Conservation (phyloP, 2,113 vertebrate genomes). For the Megatriorchis doriae region DNA sequence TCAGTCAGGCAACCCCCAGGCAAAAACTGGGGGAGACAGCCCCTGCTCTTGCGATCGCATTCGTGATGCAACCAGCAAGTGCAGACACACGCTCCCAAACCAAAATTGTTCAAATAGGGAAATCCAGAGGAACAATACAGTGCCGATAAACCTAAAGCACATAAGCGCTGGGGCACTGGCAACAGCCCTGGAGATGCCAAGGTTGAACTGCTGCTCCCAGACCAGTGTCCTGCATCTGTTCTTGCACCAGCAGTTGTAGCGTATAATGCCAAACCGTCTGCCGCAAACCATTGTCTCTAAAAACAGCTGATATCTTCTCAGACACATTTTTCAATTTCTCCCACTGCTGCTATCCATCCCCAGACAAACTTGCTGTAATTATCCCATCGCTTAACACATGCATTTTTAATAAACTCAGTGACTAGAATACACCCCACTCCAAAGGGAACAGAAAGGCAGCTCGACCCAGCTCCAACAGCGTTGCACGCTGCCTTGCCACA, state of each 20-base stretch:
- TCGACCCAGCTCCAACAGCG: not conserved
- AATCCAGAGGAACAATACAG: accelerated
- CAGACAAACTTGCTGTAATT: slow-evolving; percentile 7
- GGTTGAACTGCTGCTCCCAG: not conserved
- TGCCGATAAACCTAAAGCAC: not conserved
- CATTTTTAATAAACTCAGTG: slow-evolving; percentile 6
- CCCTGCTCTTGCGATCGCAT: not conserved
- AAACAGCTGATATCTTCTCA: not conserved
- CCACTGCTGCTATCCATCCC: not conserved
- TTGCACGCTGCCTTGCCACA: accelerated
- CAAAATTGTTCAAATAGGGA: not conserved
- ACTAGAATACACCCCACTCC: not conserved
- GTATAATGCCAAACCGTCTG: accelerated
- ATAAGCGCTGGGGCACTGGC: not conserved
- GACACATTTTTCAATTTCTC: not conserved
- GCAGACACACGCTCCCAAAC: not conserved
- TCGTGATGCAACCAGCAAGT: not conserved
- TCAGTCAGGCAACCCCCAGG: not conserved
- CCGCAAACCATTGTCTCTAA: not conserved
- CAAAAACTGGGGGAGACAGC: not conserved
- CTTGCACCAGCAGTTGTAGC: accelerated
- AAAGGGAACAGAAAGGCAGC: not conserved
- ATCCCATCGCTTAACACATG: not conserved
- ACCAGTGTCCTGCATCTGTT: not conserved
- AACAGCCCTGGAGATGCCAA: not conserved